Evolutionary conservation across 2,113 vertebrate genomes (phyloP).

Genomic region (Cichladusa arquata): DNA sequence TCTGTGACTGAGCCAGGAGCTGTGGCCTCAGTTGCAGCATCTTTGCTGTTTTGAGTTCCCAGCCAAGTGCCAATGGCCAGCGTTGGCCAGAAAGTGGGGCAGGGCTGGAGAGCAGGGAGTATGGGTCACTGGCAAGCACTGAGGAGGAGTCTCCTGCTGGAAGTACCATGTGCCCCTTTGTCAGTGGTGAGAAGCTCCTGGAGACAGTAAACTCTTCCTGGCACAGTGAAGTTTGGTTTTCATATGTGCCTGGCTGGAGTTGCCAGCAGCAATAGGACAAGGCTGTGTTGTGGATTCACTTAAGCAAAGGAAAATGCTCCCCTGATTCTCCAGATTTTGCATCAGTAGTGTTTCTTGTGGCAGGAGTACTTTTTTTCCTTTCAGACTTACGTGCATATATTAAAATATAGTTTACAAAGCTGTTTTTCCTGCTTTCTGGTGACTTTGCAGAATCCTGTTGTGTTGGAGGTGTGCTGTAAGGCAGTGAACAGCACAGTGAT

Average conservation of each 20-base stretch:
- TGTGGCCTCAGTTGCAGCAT: rapidly evolving
- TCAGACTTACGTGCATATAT: not conserved
- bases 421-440: not conserved
- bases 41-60: not conserved
- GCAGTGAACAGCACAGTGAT: not conserved
- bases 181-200: not conserved
- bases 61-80: too few relatives aligned
- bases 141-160: not conserved
- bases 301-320: not conserved
- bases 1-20: not conserved
- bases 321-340: not conserved
- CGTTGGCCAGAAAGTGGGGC: rapidly evolving
- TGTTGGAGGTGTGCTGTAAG: not conserved
- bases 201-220: not conserved
- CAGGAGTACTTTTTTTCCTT: not conserved
- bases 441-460: not conserved
- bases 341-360: not conserved
- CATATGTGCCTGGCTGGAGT: rapidly evolving
- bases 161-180: not conserved
- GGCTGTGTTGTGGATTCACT: not conserved
- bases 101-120: rapidly evolving
- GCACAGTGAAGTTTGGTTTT: rapidly evolving
- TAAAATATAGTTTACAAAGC: not conserved
- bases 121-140: not conserved
- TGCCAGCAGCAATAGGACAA: not conserved